Evolutionary conservation across 2,797 vertebrate genomes (phyloP).

Genomic region (Anas bahamensis): DNA sequence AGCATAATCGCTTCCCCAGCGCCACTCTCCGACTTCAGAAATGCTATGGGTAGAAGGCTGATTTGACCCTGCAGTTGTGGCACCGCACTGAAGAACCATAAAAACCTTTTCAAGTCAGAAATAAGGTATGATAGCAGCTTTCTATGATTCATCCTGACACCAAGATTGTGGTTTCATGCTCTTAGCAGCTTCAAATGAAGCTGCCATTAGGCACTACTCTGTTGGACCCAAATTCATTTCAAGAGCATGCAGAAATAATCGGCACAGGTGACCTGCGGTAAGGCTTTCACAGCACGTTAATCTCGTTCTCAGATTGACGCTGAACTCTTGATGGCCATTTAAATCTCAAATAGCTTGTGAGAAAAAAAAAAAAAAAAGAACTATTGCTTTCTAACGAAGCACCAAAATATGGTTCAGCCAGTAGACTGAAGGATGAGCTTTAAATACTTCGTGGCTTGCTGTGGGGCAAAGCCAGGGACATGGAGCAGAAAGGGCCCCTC

Average conservation of each 20-base stretch:
- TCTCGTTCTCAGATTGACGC: not conserved
- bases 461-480: fast-evolving
- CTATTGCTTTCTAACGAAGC: not conserved
- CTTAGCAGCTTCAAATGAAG: constrained; percentile 2
- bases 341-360: not conserved
- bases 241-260: not conserved
- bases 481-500: not conserved
- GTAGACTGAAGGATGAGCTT: not conserved
- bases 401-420: not conserved
- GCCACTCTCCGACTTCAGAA: not conserved
- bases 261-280: not conserved
- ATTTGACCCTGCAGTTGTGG: not conserved
- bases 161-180: not conserved
- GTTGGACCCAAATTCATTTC: not conserved
- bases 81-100: not conserved
- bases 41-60: not conserved
- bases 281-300: not conserved
- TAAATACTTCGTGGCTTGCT: not conserved
- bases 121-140: not conserved
- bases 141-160: not conserved
- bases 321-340: not conserved
- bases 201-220: not conserved
- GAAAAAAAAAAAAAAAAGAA: not conserved
- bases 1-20: not conserved
- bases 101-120: not conserved